These are phyloP conservation scores for Agriotes lineatus DNA, from an alignment of 2,888 invertebrate genomes.

Conservation along the genomic window DNA sequence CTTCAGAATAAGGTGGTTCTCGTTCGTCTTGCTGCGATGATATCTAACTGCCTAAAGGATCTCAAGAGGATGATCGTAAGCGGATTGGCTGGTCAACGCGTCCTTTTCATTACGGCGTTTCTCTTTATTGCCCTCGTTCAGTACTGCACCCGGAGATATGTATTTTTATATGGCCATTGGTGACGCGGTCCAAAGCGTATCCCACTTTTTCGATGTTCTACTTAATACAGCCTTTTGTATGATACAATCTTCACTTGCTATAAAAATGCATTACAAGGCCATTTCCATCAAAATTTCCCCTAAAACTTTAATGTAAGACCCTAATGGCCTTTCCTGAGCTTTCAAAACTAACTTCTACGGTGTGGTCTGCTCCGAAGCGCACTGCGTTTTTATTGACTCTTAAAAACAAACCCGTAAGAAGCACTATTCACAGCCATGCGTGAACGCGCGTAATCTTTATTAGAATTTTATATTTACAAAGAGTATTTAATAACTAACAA, in stretches of 20 bases:
- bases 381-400: too few relatives aligned
- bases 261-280: neutral
- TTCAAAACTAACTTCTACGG: too few relatives aligned
- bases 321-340: too few relatives aligned
- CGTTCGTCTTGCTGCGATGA: conserved; percentile 26
- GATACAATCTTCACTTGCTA: neutral
- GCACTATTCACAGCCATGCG: too few relatives aligned
- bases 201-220: conserved; percentile 8
- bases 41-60: conserved; percentile 41
- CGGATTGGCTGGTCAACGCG: conserved; percentile 42
- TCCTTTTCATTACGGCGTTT: conserved; percentile 37
- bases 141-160: conserved; percentile 40
- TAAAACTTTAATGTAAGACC: neutral
- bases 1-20: conserved; percentile 17
- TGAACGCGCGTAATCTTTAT: too few relatives aligned
- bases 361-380: too few relatives aligned
- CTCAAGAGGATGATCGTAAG: conserved; percentile 39
- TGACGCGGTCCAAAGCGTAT: conserved; percentile 25
- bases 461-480: too few relatives aligned
- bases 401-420: too few relatives aligned
- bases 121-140: conserved; percentile 41
- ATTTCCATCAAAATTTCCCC: neutral
- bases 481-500: too few relatives aligned
- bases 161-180: conserved; percentile 41
- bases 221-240: conserved; percentile 7